Evolutionary conservation across 2,797 vertebrate species (phyloP), one percentile per base, ranked within the genome.

Genomic region (Falco columbarius): DNA sequence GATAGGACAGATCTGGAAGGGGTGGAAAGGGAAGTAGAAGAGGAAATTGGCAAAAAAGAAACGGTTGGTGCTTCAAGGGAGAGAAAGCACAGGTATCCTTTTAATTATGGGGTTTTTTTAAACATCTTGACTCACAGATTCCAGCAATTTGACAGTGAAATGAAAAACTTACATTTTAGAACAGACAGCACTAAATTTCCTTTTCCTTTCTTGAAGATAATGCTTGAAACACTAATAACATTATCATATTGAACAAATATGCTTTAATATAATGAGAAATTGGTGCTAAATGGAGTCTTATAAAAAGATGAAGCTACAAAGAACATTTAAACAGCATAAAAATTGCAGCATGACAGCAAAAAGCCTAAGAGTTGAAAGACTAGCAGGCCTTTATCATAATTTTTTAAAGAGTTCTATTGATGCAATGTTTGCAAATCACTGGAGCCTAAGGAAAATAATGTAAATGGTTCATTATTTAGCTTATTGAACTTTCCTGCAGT

Each of bases 321-420:
- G 93, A 81, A 12, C 36, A 79, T 59, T 29, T 93, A 79, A 93
- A 93, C 61, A 90, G 58, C 62, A 51, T 93, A 85, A 85, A 95
- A 94, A 91, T 83, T 84, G 58, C 82, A 63, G 30, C 40, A 68
- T 92, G 62, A 86, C 46, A 84, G 89, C 74, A 83, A 89, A 79
- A 97, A 97, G 58, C 86, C 85, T 84, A 47, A 81, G 89, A 96
- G 67, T 94, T 95, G 79, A 92, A 97, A 97, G 84, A 95, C 44
- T 94, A 94, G 98, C 97, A 98, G 96, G 98, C 98, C 97, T 97
- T 98, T 98, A 98, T 99, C 98, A 98, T 99, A 98, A 98, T 99
- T 99, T 98, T 99, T 98, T 98, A 93, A 98, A 98, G 97, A 98
- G 95, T 96, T 95, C 93, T 98, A 97, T 98, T 98, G 97, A 98